Base-by-base conservation (phyloP, 2,797 vertebrate species). In the Echeneis naucrates region DNA sequence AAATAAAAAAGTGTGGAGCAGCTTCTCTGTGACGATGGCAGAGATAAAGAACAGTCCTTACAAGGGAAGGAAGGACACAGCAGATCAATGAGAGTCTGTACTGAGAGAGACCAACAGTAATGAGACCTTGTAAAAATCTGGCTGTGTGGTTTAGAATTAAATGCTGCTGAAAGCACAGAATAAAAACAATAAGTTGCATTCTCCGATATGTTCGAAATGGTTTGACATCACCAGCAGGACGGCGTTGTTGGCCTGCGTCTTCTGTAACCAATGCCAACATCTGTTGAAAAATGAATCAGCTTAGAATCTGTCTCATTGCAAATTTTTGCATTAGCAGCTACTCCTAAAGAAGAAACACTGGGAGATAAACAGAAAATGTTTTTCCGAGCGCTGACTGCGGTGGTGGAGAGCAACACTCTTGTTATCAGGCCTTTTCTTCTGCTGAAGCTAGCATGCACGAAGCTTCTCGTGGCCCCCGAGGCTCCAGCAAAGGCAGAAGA, bases 61-160 rank as follows among this genome's bases (percentile, higher is more conserved):
- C 75, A 61, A 37, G 52, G 72, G 63, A 42, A 72, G 53, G 78
- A 81, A 72, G 62, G 72, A 86, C 78, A 72, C 33, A 8, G 23
- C 48, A 57, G 69, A 91, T 87, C 87, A 84, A 77, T 32, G 74
- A 88, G 40, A 32, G 77, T 45, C 75, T 35, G 59, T 75, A 83
- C 45, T 71, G 61, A 61, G 17, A 44, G 14, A 82, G 37, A 74
- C 21, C 9, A 80, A 74, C 47, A 56, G 58, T 30, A 62, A 61
- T 63, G 45, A 82, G 61, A 60, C 50, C 40, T 59, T 24, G 35
- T 12, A 45, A 21, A 50, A 58, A 40, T 21, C 2, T 44, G 8
- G 7, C n/a, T 73, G 63, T 75, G 64, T 30, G 17, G 64, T 33
- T 67, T 37, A 12, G 53, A 66, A 48, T 60, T 55, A 33, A 52